Conservation (phyloP, 2,888 invertebrate genomes). For the Subacronicta megacephala region DNA sequence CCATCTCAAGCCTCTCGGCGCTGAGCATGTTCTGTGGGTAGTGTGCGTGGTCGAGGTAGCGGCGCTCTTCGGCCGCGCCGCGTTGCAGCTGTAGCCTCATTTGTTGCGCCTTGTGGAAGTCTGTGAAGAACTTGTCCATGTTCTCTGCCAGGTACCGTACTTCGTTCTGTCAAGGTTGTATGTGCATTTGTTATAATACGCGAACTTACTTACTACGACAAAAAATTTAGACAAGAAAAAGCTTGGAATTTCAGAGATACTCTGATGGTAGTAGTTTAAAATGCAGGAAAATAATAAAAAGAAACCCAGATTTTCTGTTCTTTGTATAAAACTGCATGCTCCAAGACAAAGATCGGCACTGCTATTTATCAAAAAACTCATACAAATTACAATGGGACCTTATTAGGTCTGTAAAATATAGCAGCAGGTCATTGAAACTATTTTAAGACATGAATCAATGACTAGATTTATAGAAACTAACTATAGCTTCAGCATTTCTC, state of each 20-base stretch:
- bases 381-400: constrained; percentile 1
- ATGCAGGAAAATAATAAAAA: background rate
- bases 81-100: constrained; percentile 76
- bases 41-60: constrained; percentile 66
- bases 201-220: constrained; percentile 8
- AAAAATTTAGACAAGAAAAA: background rate
- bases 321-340: background rate
- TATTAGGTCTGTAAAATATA: too few species aligned
- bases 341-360: background rate
- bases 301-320: background rate
- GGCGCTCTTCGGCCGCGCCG: constrained; percentile 74
- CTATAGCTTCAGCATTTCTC: too few species aligned
- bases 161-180: constrained; percentile 71
- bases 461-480: too few species aligned
- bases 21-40: constrained; percentile 78
- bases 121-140: constrained; percentile 93
- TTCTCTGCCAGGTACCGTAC: constrained; percentile 83
- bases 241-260: background rate
- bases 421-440: too few species aligned
- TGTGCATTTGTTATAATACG: background rate
- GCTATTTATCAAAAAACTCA: background rate
- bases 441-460: too few species aligned
- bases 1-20: constrained; percentile 79
- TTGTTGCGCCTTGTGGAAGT: constrained; percentile 92
- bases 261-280: background rate